Percentiles rank a stretch among this genome's conserved stretches.
These are phyloP conservation scores for Lethenteron camtschaticum DNA, from an alignment of 2,113 vertebrate species.

Conservation along the genomic window DNA sequence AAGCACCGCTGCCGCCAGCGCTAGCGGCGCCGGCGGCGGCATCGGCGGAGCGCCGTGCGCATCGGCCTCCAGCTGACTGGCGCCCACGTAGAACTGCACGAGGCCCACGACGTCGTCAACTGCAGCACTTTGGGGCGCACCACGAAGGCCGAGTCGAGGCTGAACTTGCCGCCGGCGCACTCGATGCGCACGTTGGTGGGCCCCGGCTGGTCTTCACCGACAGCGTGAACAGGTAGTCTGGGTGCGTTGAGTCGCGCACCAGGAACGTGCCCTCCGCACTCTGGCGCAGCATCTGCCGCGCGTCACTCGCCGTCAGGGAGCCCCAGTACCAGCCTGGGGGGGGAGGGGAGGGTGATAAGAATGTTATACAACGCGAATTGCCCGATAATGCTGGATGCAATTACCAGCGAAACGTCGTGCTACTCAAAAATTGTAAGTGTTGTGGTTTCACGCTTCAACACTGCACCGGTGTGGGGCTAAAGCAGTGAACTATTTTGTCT, in stretches of 20 bases:
- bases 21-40: too few relatives aligned
- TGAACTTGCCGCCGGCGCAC: conserved; percentile 71
- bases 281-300: conserved; percentile 67
- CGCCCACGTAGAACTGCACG: conserved; percentile 53
- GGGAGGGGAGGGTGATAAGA: not conserved
- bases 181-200: conserved; percentile 79
- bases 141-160: conserved; percentile 77
- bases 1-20: too few relatives aligned
- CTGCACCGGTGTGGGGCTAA: too few relatives aligned
- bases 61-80: too few relatives aligned
- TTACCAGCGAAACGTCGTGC: too few relatives aligned
- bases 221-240: conserved; percentile 77
- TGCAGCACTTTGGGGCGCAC: conserved; percentile 67
- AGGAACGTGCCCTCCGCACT: conserved; percentile 68
- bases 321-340: conserved; percentile 86
- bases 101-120: conserved; percentile 84
- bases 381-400: too few relatives aligned
- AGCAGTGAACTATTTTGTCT: too few relatives aligned
- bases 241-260: conserved; percentile 71
- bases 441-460: too few relatives aligned
- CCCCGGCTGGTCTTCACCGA: conserved; percentile 78
- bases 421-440: too few relatives aligned
- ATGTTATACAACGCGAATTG: too few relatives aligned
- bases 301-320: conserved; percentile 62
- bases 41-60: too few relatives aligned